Base-by-base conservation (phyloP, 2,113 vertebrate species). In the Baryphthengus martii region DNA sequence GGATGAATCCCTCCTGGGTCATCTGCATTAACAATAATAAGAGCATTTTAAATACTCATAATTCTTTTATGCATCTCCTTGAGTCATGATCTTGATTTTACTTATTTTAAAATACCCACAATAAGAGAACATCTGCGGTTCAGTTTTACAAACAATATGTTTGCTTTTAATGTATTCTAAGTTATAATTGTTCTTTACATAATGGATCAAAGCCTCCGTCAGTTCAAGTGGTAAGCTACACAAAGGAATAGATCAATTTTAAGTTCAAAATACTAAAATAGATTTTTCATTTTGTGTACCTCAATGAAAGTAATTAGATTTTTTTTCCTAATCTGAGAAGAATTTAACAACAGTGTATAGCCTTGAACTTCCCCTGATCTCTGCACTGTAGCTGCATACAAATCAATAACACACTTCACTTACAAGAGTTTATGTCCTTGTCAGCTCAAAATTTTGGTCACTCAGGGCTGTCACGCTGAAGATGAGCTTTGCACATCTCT, bases 291-390 rank as follows among this genome's bases (percentile, higher is more conserved):
- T 89, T 89, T 95, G 40, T 59, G 80, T 82, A 85, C 83, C 52
- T 95, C 92, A 68, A 49, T 92, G 84, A 77, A 96, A 93, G 72
- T 88, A 90, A 97, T 96, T 92, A 93, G 65, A 42, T 75, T 67
- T 94, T 92, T 65, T 79, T 65, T 80, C 75, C 70, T 89, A 90
- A 95, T 93, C 89, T 85, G 83, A 90, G 81, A 90, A 66, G 90
- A 96, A 94, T 97, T 96, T 96, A 79, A 90, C 9, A 45, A 83
- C 37, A 81, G 65, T 10, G 70, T 55, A 68, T 59, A 94, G 79
- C 90, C 83, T 97, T 96, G 94, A 96, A 96, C 91, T 96, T 93
- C 73, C 77, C 37, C 93, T 90, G 94, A 95, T 96, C 93, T 96
- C 88, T 89, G 76, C 85, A 79, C 94, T 92, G 66, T 73, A 92